Percentiles rank a stretch among this genome's conserved stretches.
Conservation (phyloP, 2,888 invertebrate genomes). For the Acholoe squamosa region DNA sequence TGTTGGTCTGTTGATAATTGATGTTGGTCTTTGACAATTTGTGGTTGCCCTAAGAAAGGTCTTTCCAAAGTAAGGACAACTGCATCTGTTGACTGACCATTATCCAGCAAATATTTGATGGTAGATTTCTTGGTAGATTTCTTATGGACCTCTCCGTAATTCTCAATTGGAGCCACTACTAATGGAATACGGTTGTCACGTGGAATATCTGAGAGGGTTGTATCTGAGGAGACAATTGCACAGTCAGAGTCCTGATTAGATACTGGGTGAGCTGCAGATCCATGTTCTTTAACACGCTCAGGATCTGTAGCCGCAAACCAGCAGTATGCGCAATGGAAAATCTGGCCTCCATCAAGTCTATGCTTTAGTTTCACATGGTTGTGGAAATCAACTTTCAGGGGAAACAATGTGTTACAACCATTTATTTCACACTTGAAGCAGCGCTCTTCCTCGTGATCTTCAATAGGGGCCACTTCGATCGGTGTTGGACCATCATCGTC, state of each 20-base stretch:
- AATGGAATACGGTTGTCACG: not conserved
- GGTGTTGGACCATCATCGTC: not conserved
- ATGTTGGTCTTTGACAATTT: no score
- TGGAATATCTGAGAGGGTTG: not conserved
- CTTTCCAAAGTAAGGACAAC: no score
- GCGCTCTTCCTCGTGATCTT: not conserved
- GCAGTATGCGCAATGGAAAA: constrained; percentile 26
- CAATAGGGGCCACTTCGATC: not conserved
- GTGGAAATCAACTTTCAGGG: not conserved
- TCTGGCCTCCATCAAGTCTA: not conserved
- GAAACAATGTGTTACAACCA: not conserved
- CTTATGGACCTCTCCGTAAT: no score
- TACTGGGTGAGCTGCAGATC: not conserved
- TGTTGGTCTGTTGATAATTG: no score
- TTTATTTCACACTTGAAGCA: constrained; percentile 17
- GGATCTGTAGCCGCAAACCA: not conserved
- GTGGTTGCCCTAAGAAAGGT: no score
- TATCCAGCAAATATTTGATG: no score
- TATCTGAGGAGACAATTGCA: no score
- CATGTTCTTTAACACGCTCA: not conserved
- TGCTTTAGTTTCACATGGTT: not conserved
- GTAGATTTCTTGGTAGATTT: no score
- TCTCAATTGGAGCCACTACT: no score
- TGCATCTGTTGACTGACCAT: no score
- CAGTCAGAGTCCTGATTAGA: not conserved